Conservation (phyloP, 1,140 invertebrate species). For the Cecropterus lyciades region DNA sequence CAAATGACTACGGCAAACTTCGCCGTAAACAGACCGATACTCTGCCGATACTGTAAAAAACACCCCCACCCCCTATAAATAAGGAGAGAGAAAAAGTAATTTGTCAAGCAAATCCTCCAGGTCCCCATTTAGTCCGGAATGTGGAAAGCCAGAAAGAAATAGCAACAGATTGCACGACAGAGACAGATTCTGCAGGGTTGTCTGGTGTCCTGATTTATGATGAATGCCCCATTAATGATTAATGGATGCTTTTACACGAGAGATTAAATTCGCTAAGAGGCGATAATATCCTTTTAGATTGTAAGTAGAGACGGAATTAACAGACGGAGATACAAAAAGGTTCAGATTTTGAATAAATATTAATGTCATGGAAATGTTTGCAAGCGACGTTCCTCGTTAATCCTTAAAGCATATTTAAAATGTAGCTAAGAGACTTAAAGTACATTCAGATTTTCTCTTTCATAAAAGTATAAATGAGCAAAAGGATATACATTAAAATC, state of each 20-base stretch:
- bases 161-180: slow-evolving; percentile 40
- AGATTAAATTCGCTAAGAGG: slow-evolving; percentile 58
- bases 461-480: slow-evolving; percentile 10
- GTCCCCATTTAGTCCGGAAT: slow-evolving; percentile 49
- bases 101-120: slow-evolving; percentile 75
- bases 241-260: slow-evolving; percentile 54
- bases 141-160: slow-evolving; percentile 45
- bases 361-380: slow-evolving; percentile 40
- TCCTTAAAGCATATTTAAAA: slow-evolving; percentile 34
- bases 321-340: slow-evolving; percentile 44
- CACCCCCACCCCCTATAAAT: slow-evolving; percentile 55
- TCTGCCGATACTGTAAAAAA: slow-evolving; percentile 57
- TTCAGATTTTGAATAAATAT: slow-evolving; percentile 45
- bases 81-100: slow-evolving; percentile 74
- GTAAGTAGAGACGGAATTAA: slow-evolving; percentile 46
- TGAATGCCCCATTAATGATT: slow-evolving; percentile 67
- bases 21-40: slow-evolving; percentile 68
- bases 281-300: slow-evolving; percentile 48
- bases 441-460: slow-evolving; percentile 15
- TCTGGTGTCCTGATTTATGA: slow-evolving; percentile 63
- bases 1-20: slow-evolving; percentile 69
- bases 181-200: slow-evolving; percentile 38
- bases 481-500: background rate
- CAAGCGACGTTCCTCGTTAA: slow-evolving; percentile 24
- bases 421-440: slow-evolving; percentile 22